These are phyloP conservation scores for Phoxinus dragarum DNA, from an alignment of 2,797 vertebrate genomes.

Conservation along the genomic window DNA sequence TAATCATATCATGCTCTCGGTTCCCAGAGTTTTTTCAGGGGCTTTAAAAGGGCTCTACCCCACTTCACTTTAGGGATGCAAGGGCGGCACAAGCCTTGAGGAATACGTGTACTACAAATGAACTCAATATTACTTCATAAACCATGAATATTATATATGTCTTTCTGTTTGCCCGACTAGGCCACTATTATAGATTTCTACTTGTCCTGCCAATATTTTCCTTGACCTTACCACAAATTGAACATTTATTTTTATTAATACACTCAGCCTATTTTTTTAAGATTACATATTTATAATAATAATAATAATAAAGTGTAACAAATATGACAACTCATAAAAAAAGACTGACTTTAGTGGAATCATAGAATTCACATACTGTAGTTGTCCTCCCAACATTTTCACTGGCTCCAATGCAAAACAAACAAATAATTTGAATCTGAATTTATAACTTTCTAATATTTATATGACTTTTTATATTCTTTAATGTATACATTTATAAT, in stretches of 20 bases:
- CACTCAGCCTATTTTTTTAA: background rate
- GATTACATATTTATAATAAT: background rate
- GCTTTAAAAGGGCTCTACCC: slow-evolving; percentile 33
- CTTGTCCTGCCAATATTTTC: background rate
- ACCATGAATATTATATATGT: slow-evolving; percentile 7
- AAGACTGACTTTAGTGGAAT: background rate
- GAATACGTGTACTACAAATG: slow-evolving; percentile 13
- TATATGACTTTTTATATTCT: background rate
- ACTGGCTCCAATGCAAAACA: background rate
- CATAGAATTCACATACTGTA: background rate
- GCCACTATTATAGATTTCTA: background rate
- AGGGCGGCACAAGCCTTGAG: slow-evolving; percentile 3
- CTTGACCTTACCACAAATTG: background rate
- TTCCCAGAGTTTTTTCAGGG: slow-evolving; percentile 66
- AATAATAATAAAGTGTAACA: background rate
- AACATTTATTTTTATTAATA: background rate
- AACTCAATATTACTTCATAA: slow-evolving; percentile 43
- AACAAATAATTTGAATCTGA: no score
- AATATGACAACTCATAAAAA: no score
- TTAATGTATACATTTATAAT: background rate
- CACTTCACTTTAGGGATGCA: slow-evolving; percentile 23
- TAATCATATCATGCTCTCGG: slow-evolving; percentile 65
- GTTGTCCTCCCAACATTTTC: background rate
- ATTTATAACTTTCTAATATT: no score
- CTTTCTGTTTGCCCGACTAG: background rate